Percentiles rank a stretch among this genome's conserved stretches.
These are phyloP conservation scores for Acipenser ruthenus DNA, from an alignment of 2,797 vertebrate genomes.

Conservation along the genomic window DNA sequence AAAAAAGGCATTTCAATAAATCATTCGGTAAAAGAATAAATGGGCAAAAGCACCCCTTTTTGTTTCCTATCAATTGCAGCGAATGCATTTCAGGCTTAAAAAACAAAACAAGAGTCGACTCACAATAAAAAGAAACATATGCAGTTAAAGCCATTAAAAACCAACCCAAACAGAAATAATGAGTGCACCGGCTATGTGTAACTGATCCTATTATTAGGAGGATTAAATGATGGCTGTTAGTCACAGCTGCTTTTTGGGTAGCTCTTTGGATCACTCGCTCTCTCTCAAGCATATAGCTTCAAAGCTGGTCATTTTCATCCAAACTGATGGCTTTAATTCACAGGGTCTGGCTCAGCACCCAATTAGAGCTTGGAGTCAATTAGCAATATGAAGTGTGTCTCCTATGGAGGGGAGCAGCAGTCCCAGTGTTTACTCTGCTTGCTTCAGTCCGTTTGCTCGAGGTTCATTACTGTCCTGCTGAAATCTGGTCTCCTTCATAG, in stretches of 20 bases:
- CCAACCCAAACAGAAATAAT: not conserved
- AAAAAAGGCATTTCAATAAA: too few relatives aligned
- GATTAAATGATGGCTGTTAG: too few relatives aligned
- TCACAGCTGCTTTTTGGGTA: too few relatives aligned
- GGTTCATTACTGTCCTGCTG: constrained; percentile 1
- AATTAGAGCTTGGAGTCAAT: not conserved
- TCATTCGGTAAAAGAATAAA: too few relatives aligned
- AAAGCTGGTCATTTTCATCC: not conserved
- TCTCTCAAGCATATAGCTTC: not conserved
- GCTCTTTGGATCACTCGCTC: too few relatives aligned
- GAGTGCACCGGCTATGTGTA: not conserved
- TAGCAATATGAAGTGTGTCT: not conserved
- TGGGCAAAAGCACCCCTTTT: too few relatives aligned
- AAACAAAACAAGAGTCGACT: too few relatives aligned
- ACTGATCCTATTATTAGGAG: not conserved
- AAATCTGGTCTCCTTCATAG: not conserved
- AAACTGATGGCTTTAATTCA: not conserved
- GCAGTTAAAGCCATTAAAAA: too few relatives aligned
- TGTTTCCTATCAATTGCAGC: too few relatives aligned
- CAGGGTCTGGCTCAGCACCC: not conserved
- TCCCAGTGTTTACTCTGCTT: not conserved
- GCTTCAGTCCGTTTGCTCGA: not conserved
- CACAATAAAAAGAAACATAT: too few relatives aligned
- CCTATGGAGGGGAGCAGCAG: not conserved
- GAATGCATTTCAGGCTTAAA: too few relatives aligned